Evolutionary conservation across 1,140 invertebrate genomes (phyloP), one percentile per base, ranked within the genome.

Genomic region (Tribolium madens): DNA sequence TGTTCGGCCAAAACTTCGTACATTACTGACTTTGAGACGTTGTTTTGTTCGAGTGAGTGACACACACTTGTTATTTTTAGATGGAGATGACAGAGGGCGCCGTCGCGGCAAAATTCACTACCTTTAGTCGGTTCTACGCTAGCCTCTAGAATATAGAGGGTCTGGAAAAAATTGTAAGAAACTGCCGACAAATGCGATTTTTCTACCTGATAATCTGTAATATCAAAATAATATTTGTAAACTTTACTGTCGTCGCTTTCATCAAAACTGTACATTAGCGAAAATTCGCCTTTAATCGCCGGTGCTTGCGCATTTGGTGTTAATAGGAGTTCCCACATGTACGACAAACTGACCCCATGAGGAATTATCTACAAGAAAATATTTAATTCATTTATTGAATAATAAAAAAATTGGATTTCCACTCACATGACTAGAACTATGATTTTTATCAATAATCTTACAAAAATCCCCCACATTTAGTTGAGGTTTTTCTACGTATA

Each of bases 1-100:
- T 95, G 94, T 87, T 97, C 96, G 18, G 94, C 94, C 26, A 96
- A 86, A 5, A 98, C 95, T 86, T 98, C 96, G 85, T 98, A 98
- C 94, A 97, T 97, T 0, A 98, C 88, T 78, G 94, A 92, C 72
- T 88, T 80, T 4, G 68, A 47, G 31, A 78, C 48, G 26, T 52
- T 75, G 6, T 77, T 73, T 17, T 50, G 18, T 52, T 80, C 64
- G 64, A 75, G 48, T 7, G 15, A 52, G 9, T 75, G 76, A 15
- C 87, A 83, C 81, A 84, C 72, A 87, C 84, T 84, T 90, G 86
- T 89, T 47, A 96, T 92, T 73, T 90, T 92, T 42, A 98, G 87
- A 83, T 93, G 92, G 76, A 98, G 88, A 86, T 93, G 92, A 86
- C 95, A 97, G 84, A 97, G 92, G 78, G 92, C 93, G 68, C 95